Conservation (phyloP, 2,888 invertebrate species). For the Agapetus fuscipes region DNA sequence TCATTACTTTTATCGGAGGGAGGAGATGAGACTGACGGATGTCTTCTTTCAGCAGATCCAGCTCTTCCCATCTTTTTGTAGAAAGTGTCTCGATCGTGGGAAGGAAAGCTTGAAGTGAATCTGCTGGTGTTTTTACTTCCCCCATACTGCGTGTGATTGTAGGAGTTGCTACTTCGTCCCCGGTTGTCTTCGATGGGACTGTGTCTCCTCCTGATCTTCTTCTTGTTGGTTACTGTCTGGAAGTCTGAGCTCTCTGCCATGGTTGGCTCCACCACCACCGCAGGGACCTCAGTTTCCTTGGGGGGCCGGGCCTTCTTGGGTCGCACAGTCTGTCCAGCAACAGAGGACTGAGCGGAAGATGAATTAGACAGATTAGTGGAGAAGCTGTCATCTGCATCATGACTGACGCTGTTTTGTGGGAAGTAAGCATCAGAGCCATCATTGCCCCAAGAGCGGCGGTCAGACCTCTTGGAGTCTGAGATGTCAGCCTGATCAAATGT, state of each 20-base stretch:
- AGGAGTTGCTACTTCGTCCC: slow-evolving; percentile 24
- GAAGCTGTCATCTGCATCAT: slow-evolving; percentile 18
- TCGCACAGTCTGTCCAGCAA: slow-evolving; percentile 6
- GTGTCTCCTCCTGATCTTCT: slow-evolving; percentile 63
- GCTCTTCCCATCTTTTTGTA: slow-evolving; percentile 21
- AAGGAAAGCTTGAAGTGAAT: slow-evolving; percentile 8
- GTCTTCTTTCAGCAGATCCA: slow-evolving; percentile 34
- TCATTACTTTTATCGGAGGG: slow-evolving; percentile 75
- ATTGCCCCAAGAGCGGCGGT: slow-evolving; percentile 59
- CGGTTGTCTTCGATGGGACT: slow-evolving; percentile 38
- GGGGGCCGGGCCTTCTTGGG: slow-evolving; percentile 21
- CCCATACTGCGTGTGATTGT: slow-evolving; percentile 22
- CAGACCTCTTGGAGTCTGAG: slow-evolving; percentile 28
- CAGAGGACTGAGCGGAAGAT: slow-evolving; percentile 9
- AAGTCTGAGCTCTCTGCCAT: slow-evolving; percentile 60
- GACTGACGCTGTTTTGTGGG: slow-evolving; percentile 27
- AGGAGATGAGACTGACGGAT: slow-evolving; percentile 69
- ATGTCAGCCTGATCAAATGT: slow-evolving; percentile 25
- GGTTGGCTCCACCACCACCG: slow-evolving; percentile 46
- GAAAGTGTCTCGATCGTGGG: slow-evolving; percentile 17
- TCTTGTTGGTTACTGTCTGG: slow-evolving; percentile 75
- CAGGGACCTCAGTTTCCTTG: slow-evolving; percentile 28
- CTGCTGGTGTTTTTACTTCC: slow-evolving; percentile 13
- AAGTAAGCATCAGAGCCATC: slow-evolving; percentile 47
- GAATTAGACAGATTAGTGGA: slow-evolving; percentile 11